These are phyloP conservation scores for Cheilosia impressa DNA, from an alignment of 2,888 invertebrate genomes.

Conservation along the genomic window DNA sequence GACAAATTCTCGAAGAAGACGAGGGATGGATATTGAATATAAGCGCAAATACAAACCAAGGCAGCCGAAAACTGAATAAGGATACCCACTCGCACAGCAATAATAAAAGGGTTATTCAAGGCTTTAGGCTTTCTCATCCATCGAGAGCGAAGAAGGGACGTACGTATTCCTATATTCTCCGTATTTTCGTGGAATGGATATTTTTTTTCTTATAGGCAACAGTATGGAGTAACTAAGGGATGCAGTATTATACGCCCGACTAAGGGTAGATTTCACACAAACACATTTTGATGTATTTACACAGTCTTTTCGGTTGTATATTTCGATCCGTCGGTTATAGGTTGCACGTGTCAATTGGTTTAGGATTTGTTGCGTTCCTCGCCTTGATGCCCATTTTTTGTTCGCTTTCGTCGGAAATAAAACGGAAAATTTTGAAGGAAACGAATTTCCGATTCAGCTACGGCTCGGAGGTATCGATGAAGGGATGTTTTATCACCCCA, in stretches of 20 bases:
- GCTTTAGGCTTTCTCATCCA: slow-evolving; percentile 22
- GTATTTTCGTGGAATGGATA: slow-evolving; percentile 42
- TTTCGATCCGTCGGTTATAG: slow-evolving; percentile 52
- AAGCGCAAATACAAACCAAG: slow-evolving; percentile 41
- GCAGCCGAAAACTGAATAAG: slow-evolving; percentile 63
- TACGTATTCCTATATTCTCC: slow-evolving; percentile 47
- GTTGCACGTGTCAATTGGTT: slow-evolving; percentile 75
- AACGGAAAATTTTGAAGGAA: slow-evolving; percentile 61
- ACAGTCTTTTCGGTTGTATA: slow-evolving; percentile 35
- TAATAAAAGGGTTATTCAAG: slow-evolving; percentile 67
- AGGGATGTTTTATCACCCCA: slow-evolving; percentile 71
- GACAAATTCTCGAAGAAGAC: slow-evolving; percentile 60
- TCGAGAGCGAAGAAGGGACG: slow-evolving; percentile 39
- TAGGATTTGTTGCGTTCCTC: slow-evolving; percentile 64
- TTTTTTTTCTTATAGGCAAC: slow-evolving; percentile 29
- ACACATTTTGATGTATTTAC: slow-evolving; percentile 57
- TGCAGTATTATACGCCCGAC: slow-evolving; percentile 13
- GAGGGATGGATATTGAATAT: slow-evolving; percentile 17
- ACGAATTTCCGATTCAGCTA: slow-evolving; percentile 56
- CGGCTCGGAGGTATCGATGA: slow-evolving; percentile 24
- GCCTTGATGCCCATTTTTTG: slow-evolving; percentile 32
- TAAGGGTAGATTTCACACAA: slow-evolving; percentile 49
- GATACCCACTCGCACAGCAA: slow-evolving; percentile 38
- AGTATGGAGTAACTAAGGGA: slow-evolving; percentile 35
- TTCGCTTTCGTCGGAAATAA: slow-evolving; percentile 53